Evolutionary conservation across 2,797 vertebrate genomes (phyloP).

Genomic region (Cossypha niveicapilla): DNA sequence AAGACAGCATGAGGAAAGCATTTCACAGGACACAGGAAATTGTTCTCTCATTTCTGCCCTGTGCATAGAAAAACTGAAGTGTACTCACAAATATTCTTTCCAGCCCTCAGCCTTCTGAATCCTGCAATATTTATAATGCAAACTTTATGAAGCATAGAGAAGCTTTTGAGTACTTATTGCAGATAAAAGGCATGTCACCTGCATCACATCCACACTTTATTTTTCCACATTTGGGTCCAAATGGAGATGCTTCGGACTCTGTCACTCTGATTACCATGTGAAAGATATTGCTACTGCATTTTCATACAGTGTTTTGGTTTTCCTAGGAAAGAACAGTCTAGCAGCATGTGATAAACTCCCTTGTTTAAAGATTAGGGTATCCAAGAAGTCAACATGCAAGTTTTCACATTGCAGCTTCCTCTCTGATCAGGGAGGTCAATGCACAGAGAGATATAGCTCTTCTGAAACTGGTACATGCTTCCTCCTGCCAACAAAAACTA

Average conservation of each 20-base stretch:
- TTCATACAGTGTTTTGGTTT: neutral
- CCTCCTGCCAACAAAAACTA: neutral
- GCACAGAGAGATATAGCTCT: neutral
- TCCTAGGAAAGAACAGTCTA: neutral
- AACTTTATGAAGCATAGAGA: neutral
- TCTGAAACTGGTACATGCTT: neutral
- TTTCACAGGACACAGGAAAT: neutral
- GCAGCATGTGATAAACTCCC: neutral
- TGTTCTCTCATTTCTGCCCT: neutral
- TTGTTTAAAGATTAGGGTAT: neutral
- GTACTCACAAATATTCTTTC: neutral
- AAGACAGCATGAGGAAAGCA: neutral
- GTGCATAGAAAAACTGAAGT: neutral
- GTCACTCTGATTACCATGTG: neutral
- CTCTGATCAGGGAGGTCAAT: neutral
- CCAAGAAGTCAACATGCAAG: neutral
- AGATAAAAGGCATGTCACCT: neutral
- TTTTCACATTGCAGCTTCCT: neutral
- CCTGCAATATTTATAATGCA: neutral
- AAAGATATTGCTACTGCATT: neutral
- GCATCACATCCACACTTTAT: neutral
- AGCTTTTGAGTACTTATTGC: neutral
- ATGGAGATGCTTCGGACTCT: neutral
- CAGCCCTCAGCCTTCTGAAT: neutral
- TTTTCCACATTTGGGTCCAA: neutral